phyloP scores from a whole-genome alignment of 1,140 invertebrate species.

The Phocides pigmalion region DNA sequence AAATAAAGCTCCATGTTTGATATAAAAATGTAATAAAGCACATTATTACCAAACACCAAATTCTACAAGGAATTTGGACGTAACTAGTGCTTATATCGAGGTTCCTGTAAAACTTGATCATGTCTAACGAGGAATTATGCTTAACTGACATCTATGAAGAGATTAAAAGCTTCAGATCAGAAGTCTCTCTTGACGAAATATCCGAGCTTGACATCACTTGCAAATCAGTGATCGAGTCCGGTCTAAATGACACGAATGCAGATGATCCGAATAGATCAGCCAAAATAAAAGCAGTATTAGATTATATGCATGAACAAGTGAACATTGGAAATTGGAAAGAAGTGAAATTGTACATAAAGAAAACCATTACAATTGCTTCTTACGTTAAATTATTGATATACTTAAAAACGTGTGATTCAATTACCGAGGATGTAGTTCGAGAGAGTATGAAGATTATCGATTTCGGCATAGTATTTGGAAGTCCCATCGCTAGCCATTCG shows the following conservation, averaged over 20 bases:
- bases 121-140: conserved; percentile 10
- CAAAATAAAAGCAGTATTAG: conserved; percentile 85
- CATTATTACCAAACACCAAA: conserved; percentile 2
- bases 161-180: conserved; percentile 51
- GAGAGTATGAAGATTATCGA: conserved; percentile 89
- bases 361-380: conserved; percentile 86
- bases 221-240: conserved; percentile 53
- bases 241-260: conserved; percentile 44
- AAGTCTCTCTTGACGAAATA: conserved; percentile 60
- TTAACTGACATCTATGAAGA: conserved; percentile 32
- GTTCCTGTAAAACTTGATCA: conserved; percentile 7
- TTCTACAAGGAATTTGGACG: not conserved
- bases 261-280: conserved; percentile 41
- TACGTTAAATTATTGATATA: conserved; percentile 81
- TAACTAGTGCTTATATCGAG: not conserved
- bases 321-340: conserved; percentile 94
- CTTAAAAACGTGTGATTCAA: conserved; percentile 42
- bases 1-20: not conserved
- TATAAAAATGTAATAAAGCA: conserved; percentile 5
- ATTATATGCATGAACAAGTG: conserved; percentile 91
- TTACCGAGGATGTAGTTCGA: conserved; percentile 57
- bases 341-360: conserved; percentile 85
- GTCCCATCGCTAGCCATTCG: conserved; percentile 84
- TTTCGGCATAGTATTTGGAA: conserved; percentile 92
- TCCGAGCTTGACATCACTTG: conserved; percentile 56